Evolutionary conservation across 1,140 invertebrate species (phyloP), one percentile per base, ranked within the genome.

Genomic region (Thrips palmi): DNA sequence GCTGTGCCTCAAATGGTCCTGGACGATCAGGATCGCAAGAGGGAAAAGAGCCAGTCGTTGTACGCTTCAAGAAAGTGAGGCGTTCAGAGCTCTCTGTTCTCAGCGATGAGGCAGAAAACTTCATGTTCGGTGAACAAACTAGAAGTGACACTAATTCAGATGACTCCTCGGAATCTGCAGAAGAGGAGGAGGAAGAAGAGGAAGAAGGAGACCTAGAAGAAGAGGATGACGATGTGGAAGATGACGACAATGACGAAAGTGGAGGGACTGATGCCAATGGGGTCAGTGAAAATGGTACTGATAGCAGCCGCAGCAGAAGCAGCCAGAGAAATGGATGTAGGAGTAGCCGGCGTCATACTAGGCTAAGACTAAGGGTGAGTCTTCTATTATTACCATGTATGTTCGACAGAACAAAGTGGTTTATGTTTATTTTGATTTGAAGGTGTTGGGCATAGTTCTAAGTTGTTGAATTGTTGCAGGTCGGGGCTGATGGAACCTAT

Each of bases 31-130:
- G 24, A 8, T 27, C 12, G 7, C 12, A 12, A 27, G 24, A 27
- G 24, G 19, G 22, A 19, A 46, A 43, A 32, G 44, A 47, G 28
- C 67, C 64, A 12, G 64, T 58, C 12, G 77, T 81, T 3, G 76
- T 81, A 0, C 71, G 80, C 44, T 80, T 81, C 45, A 69, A 45
- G 24, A 49, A 49, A 39, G 42, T 48, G 0, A 18, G 77, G 15
- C 67, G 71, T 34, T 74, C 77, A 0, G 77, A 83, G 54, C 47
- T 84, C 14, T 71, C 71, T 0, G 61, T 76, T 14, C 50, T 85
- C 1, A 83, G 78, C 40, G 74, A 80, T 41, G 79, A 85, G 52
- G 80, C 79, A 0, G 78, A 82, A 46, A 81, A 75, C 33, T 85
- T 83, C 51, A 77, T 85, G 70, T 85, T 85, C 52, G 57, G 63